Evolutionary conservation across 2,797 vertebrate species (phyloP).

Genomic region (Borostomias antarcticus): DNA sequence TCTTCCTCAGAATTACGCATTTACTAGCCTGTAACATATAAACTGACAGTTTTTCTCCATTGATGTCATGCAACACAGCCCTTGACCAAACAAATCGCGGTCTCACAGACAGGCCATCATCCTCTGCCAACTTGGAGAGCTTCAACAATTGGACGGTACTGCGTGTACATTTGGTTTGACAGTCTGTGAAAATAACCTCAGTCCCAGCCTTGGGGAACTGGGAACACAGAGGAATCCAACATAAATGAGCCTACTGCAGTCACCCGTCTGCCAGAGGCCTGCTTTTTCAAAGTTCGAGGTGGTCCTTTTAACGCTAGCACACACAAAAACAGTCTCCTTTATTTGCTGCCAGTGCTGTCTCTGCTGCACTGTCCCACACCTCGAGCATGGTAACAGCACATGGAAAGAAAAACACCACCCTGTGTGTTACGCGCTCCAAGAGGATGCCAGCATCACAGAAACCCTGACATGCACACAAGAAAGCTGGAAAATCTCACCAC

Average conservation of each 20-base stretch:
- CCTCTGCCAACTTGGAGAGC: conserved; percentile 39
- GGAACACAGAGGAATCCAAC: conserved; percentile 50
- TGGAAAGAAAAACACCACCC: conserved; percentile 82
- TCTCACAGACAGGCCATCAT: conserved; percentile 47
- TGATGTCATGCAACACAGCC: conserved; percentile 46
- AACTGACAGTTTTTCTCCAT: conserved; percentile 57
- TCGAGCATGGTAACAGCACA: conserved; percentile 79
- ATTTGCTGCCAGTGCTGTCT: conserved; percentile 69
- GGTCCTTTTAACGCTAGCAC: conserved; percentile 66
- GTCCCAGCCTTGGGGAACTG: conserved; percentile 28
- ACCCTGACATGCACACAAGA: conserved; percentile 59
- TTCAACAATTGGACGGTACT: conserved; percentile 38
- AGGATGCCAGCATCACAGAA: conserved; percentile 57
- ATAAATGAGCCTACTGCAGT: conserved; percentile 48
- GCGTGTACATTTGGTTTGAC: conserved; percentile 47
- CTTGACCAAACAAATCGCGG: conserved; percentile 57
- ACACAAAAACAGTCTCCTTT: conserved; percentile 54
- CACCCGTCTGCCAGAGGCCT: conserved; percentile 57
- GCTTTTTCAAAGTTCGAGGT: conserved; percentile 61
- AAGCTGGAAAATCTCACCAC: conserved; percentile 60
- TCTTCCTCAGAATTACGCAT: conserved; percentile 41
- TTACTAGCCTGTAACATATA: conserved; percentile 30
- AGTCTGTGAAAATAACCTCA: conserved; percentile 51
- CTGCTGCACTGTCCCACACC: conserved; percentile 68
- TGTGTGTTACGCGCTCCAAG: conserved; percentile 26